Conservation (phyloP, 1,140 invertebrate genomes). For the Cylas formicarius region DNA sequence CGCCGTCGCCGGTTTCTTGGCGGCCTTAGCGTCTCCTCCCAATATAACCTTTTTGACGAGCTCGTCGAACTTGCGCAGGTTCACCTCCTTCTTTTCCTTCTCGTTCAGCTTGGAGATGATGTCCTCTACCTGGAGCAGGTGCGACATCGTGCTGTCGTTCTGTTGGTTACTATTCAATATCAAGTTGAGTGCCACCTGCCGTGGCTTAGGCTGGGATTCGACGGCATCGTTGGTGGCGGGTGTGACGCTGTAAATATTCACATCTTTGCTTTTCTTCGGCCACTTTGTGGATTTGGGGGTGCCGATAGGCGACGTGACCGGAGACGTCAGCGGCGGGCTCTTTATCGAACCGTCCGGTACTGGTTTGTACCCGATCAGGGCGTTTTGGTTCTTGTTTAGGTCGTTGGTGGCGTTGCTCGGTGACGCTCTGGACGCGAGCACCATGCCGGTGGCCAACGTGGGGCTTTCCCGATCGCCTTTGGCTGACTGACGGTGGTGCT, state of each 20-base stretch:
- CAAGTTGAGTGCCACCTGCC: slow-evolving; percentile 23
- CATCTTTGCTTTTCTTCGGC: slow-evolving; percentile 20
- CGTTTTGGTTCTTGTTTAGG: slow-evolving; percentile 34
- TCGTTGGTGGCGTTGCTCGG: slow-evolving; percentile 38
- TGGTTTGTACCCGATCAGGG: slow-evolving; percentile 32
- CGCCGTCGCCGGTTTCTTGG: slow-evolving; percentile 6
- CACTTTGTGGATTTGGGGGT: slow-evolving; percentile 15
- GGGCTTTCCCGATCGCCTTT: slow-evolving; percentile 13
- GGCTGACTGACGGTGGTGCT: slow-evolving; percentile 18
- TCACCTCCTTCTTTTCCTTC: slow-evolving; percentile 32
- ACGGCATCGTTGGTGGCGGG: slow-evolving; percentile 9
- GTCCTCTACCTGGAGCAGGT: slow-evolving; percentile 31
- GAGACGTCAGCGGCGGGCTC: slow-evolving; percentile 3
- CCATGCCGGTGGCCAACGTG: slow-evolving; percentile 20
- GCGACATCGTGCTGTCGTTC: slow-evolving; percentile 25
- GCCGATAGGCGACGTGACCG: slow-evolving; percentile 3
- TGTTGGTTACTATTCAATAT: slow-evolving; percentile 18
- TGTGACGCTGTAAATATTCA: slow-evolving; percentile 24
- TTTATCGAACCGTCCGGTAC: slow-evolving; percentile 22
- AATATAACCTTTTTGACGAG: slow-evolving; percentile 20
- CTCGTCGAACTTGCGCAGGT: slow-evolving; percentile 38
- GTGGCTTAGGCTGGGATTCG: slow-evolving; percentile 12
- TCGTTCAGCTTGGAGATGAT: slow-evolving; percentile 33
- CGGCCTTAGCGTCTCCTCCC: neutral
- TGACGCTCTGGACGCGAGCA: slow-evolving; percentile 15